Evolutionary conservation across 2,888 invertebrate genomes (phyloP).

Genomic region (Chloroclystis v-ata): DNA sequence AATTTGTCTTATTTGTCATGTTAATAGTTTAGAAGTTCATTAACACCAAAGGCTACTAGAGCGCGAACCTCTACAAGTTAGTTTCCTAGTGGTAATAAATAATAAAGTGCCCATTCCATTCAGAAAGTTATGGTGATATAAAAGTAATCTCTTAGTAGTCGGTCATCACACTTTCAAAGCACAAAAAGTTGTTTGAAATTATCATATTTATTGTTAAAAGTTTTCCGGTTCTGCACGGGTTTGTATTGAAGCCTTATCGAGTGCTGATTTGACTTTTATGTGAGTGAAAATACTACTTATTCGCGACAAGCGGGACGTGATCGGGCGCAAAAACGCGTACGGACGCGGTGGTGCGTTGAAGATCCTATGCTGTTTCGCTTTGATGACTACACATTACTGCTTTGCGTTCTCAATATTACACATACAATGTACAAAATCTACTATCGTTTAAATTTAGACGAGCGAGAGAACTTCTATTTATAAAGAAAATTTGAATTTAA

Average conservation of each 20-base stretch:
- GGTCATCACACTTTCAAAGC: conserved; percentile 18
- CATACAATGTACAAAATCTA: no score
- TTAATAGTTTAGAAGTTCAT: conserved; percentile 14
- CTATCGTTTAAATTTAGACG: no score
- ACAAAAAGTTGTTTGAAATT: conserved; percentile 32
- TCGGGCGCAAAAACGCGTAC: conserved; percentile 26
- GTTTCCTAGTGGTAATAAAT: conserved; percentile 15
- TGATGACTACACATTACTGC: conserved; percentile 18
- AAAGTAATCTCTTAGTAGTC: conserved; percentile 12
- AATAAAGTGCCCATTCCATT: conserved; percentile 14
- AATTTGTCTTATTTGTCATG: conserved; percentile 6
- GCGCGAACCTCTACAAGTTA: conserved; percentile 4
- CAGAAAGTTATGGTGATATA: conserved; percentile 17
- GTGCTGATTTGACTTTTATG: conserved; percentile 33
- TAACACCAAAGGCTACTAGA: conserved; percentile 7
- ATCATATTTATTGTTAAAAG: conserved; percentile 39
- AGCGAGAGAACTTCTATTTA: no score
- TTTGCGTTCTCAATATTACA: no score
- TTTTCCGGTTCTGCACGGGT: conserved; percentile 27
- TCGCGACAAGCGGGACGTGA: conserved; percentile 20
- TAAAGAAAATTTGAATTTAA: no score
- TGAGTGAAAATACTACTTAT: conserved; percentile 36
- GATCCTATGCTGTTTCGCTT: conserved; percentile 37
- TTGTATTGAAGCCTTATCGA: conserved; percentile 14
- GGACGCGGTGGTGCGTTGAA: conserved; percentile 53